Evolutionary conservation across 92 coral and sea anemone genomes (phyloP), one percentile per base, ranked within the genome.

Genomic region (Umimayanthus chanpuru): DNA sequence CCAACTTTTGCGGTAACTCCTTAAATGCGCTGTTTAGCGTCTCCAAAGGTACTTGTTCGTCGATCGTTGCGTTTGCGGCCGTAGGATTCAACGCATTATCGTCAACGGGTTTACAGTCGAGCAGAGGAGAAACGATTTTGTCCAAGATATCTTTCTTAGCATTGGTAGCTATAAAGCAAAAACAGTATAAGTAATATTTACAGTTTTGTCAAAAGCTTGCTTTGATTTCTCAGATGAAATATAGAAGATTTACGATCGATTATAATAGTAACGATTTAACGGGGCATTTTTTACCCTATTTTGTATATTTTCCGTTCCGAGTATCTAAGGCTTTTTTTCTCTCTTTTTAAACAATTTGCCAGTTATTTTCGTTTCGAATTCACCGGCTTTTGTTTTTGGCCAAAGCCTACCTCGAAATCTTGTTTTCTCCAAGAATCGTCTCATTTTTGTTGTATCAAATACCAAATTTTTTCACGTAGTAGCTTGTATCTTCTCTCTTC

Each of bases 121-220:
- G 94, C 79, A 96, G 93, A 0, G 98, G 98, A 25, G 98, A 96
- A 36, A 96, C 94, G 66, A 96, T 88, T 81, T 90, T 94, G 92
- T 96, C 88, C 21, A 96, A 97, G 8, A 96, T 89, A 82, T 87
- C 91, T 82, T 93, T 93, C 88, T 95, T 96, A 67, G 88, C 96
- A 80, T 93, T 94, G 68, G 68, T 21, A 61, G 25, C 68, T 61
- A 26, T 20, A 53, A 61, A 20, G 68, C 9, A 61, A 61, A 61
- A 18, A 61, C 25, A 9, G 0, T 3, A 20, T 61, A 3, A 61
- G 8, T 61, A 61, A 3, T 61, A 18, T 8, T 56, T 15, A 56
- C 23, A 61, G 23, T 61, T 61, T 61, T 16, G 7, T 53, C 58
- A 61, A 61, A 21, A 61, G 67, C 25, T 61, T 4, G 67, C 8